Evolutionary conservation across 2,113 vertebrate genomes (phyloP).

Genomic region (Dicaeum eximium): DNA sequence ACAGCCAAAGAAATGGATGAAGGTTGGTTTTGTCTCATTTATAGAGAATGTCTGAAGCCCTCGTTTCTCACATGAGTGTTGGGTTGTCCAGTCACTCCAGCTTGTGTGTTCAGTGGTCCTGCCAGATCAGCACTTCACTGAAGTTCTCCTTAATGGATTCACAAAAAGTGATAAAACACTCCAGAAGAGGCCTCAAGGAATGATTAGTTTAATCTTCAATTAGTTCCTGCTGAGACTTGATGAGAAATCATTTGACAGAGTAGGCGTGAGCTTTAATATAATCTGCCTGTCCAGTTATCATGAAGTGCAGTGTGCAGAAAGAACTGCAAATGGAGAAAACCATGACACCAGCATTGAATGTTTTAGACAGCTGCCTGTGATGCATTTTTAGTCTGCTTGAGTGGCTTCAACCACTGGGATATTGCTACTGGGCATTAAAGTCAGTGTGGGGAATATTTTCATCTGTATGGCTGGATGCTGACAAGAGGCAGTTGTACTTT

Average conservation of each 20-base stretch:
- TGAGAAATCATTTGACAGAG: conserved; percentile 44
- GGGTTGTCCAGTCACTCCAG: not conserved
- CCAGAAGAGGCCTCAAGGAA: conserved; percentile 1
- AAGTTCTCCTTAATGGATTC: not conserved
- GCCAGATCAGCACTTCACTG: not conserved
- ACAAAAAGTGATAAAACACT: conserved; percentile 1
- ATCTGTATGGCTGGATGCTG: not conserved
- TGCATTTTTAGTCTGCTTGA: not conserved
- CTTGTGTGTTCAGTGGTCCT: not conserved
- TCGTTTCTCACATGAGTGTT: not conserved
- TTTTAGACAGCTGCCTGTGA: not conserved
- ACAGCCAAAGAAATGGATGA: not conserved
- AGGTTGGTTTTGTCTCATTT: not conserved
- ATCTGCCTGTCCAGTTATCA: not conserved
- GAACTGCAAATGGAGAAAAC: not conserved
- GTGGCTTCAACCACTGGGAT: not conserved
- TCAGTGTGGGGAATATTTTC: not conserved
- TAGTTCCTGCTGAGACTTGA: conserved; percentile 41
- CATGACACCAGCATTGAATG: not conserved
- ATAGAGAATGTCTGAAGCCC: not conserved
- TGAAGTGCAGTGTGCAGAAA: not conserved
- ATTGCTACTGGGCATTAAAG: not conserved
- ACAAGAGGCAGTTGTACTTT: not conserved
- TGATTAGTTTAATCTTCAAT: conserved; percentile 56
- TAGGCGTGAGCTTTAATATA: not conserved